Evolutionary conservation across 2,888 invertebrate genomes (phyloP), one percentile per base, ranked within the genome.

Genomic region (Lordiphosa andalusiaca): DNA sequence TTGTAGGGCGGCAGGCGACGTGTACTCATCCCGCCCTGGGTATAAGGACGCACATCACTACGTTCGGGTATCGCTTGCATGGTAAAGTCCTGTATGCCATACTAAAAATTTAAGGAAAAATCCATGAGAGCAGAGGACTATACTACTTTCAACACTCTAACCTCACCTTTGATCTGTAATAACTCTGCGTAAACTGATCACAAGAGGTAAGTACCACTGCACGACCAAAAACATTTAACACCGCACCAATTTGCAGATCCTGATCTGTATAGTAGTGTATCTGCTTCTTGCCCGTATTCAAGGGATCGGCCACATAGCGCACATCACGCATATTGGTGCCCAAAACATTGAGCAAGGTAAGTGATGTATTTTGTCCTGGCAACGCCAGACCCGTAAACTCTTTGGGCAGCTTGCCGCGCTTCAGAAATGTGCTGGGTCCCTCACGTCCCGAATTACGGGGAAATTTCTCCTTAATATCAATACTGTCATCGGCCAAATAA

Each of bases 401-500:
- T 59, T 95, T 95, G 0, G 96, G 96, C 51, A 98, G 87, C 84
- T 94, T 94, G 80, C 92, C 92, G 64, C 95, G 92, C 76, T 92
- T 93, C 25, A 97, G 88, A 84, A 97, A 95, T 88, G 94, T 92
- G 2, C 93, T 92, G 6, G 93, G 93, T 1, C 92, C 91, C 86
- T 95, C 94, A 42, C 92, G 91, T 0, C 95, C 95, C 1, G 94
- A 93, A 84, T 94, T 94, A 0, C 92, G 90, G 0, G 92, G 90
- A 48, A 93, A 87, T 39, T 91, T 91, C 89, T 97, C 97, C 74
- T 94, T 94, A 5, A 98, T 94, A 88, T 97, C 96, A 7, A 98
- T 94, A 0, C 96, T 96, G 78, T 96, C 95, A 83, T 98, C 97
- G 0, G 95, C 93, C 44, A 98, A 90, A 89, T 94, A 97, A 86